Percentiles rank a stretch among this genome's conserved stretches.
Evolutionary conservation across 1,140 invertebrate genomes (phyloP).

Genomic region (Alviniconcha marisindica): DNA sequence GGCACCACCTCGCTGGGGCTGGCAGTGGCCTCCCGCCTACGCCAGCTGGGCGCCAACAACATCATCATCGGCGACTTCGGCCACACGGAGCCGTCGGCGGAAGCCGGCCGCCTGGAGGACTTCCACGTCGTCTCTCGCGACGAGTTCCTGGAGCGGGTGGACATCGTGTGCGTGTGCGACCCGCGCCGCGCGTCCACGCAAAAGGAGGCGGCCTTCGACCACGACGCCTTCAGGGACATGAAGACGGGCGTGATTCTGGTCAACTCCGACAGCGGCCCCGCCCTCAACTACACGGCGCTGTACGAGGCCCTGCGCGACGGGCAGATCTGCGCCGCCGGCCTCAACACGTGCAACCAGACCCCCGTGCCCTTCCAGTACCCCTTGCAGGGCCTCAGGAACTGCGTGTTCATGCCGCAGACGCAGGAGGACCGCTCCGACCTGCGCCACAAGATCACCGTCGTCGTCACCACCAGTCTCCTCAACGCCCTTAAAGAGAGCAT

Average conservation of each 20-base stretch:
- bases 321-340: slow-evolving; percentile 58
- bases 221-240: slow-evolving; percentile 69
- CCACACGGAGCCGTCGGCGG: slow-evolving; percentile 79
- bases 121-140: slow-evolving; percentile 69
- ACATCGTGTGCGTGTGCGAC: slow-evolving; percentile 70
- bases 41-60: slow-evolving; percentile 79
- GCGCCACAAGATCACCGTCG: slow-evolving; percentile 44
- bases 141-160: slow-evolving; percentile 64
- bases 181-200: slow-evolving; percentile 44
- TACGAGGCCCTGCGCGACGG: slow-evolving; percentile 70
- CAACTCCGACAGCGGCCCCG: slow-evolving; percentile 62
- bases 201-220: slow-evolving; percentile 60
- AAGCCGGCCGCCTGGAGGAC: background rate
- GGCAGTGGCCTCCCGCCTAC: slow-evolving; percentile 82
- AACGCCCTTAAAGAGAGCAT: slow-evolving; percentile 33
- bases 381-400: slow-evolving; percentile 56
- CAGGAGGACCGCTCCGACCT: slow-evolving; percentile 49
- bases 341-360: slow-evolving; percentile 64
- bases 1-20: slow-evolving; percentile 85
- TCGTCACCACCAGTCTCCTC: slow-evolving; percentile 46
- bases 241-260: slow-evolving; percentile 75
- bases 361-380: slow-evolving; percentile 54
- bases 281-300: slow-evolving; percentile 67
- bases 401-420: slow-evolving; percentile 57
- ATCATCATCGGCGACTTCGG: slow-evolving; percentile 74